Percentiles rank a stretch among this genome's conserved stretches.
These are phyloP conservation scores for Fissipunctia ypsillon DNA, from an alignment of 2,888 invertebrate genomes.

Conservation along the genomic window DNA sequence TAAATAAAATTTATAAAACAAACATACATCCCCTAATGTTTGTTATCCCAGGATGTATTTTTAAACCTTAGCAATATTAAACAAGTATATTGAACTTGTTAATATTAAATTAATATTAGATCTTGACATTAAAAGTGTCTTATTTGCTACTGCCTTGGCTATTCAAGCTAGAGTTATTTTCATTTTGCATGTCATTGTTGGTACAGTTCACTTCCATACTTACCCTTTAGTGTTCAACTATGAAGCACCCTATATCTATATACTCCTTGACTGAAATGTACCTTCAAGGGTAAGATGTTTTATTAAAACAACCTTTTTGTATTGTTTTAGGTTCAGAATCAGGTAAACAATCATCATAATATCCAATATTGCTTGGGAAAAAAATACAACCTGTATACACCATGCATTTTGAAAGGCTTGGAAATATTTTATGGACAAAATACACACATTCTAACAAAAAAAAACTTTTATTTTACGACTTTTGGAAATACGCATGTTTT, in stretches of 20 bases:
- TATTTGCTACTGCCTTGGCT: not conserved
- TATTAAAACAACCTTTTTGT: constrained; percentile 59
- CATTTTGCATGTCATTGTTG: not conserved
- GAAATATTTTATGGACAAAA: constrained; percentile 30
- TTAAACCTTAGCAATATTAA: constrained; percentile 56
- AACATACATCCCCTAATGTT: constrained; percentile 7
- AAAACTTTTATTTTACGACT: not conserved
- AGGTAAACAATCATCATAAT: constrained; percentile 45
- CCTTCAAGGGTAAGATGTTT: constrained; percentile 42
- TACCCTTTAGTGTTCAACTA: constrained; percentile 1
- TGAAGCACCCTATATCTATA: constrained; percentile 8
- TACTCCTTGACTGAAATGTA: constrained; percentile 39
- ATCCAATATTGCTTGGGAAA: constrained; percentile 58
- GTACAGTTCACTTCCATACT: not conserved
- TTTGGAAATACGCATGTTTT: constrained; percentile 16
- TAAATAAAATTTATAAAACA: not conserved
- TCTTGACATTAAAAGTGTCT: not conserved
- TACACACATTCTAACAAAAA: not conserved
- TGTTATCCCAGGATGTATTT: constrained; percentile 51
- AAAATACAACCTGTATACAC: constrained; percentile 55
- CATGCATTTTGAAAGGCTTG: constrained; percentile 54
- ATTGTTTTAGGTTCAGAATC: constrained; percentile 62
- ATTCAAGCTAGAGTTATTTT: not conserved
- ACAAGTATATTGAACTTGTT: constrained; percentile 5
- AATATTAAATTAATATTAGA: not conserved